Conservation (phyloP, 2,113 vertebrate genomes). For the Burhinus oedicnemus region DNA sequence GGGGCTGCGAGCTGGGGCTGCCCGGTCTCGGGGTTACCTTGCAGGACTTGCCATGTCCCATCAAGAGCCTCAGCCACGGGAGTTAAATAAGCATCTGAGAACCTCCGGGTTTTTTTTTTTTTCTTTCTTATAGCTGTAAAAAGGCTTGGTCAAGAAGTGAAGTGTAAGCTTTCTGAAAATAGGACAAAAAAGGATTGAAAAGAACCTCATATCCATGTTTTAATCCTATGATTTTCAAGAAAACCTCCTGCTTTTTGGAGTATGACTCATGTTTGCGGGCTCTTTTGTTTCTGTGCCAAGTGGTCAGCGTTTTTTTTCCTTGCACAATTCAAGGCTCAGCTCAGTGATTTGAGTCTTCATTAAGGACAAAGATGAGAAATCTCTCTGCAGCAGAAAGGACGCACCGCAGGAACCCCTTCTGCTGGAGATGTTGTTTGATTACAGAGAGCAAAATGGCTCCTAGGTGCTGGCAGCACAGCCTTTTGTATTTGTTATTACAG, state of each 20-base stretch:
- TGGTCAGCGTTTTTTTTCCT: not conserved
- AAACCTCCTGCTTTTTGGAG: not conserved
- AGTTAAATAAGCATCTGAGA: not conserved
- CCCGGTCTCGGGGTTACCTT: not conserved
- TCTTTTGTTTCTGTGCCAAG: not conserved
- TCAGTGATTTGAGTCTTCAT: not conserved
- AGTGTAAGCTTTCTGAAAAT: not conserved
- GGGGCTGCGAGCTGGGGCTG: not conserved
- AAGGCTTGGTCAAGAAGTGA: not conserved
- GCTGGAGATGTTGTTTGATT: not conserved
- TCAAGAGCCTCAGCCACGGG: not conserved
- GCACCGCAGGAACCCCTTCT: not conserved
- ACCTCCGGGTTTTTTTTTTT: too few species aligned
- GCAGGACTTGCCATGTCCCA: not conserved
- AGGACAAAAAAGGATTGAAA: not conserved
- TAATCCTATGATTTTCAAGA: not conserved
- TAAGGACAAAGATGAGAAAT: not conserved
- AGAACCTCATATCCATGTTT: not conserved
- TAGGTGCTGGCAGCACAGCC: not conserved
- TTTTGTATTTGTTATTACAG: not conserved
- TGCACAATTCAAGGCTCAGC: not conserved
- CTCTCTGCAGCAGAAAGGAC: not conserved
- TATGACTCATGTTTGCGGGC: not conserved
- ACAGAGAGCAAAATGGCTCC: not conserved
- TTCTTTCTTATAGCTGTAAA: not conserved